Conservation (phyloP, 2,797 vertebrate species). For the Pangasius mekongensis region DNA sequence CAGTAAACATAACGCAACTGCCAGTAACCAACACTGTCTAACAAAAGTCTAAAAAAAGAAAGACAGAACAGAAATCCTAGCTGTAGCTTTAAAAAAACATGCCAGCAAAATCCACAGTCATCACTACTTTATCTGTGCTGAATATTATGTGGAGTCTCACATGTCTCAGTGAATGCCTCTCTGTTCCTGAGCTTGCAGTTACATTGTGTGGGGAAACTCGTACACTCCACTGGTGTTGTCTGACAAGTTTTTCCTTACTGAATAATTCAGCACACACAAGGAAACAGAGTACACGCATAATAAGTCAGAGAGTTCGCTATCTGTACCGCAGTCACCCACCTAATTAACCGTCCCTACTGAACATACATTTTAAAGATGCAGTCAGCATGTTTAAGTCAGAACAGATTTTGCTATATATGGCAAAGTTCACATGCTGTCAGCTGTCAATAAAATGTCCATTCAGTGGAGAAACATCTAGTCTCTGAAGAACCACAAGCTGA, state of each 20-base stretch:
- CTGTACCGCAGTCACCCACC: background rate
- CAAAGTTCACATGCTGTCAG: background rate
- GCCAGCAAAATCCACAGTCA: background rate
- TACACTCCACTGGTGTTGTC: slow-evolving; percentile 26
- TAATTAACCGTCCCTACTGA: background rate
- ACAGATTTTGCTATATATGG: background rate
- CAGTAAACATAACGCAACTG: background rate
- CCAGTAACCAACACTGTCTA: background rate
- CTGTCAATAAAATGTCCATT: background rate
- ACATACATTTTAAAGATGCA: background rate
- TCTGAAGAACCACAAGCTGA: background rate
- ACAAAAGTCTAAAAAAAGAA: background rate
- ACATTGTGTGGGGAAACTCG: slow-evolving; percentile 17
- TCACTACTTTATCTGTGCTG: background rate
- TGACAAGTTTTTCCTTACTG: slow-evolving; percentile 13
- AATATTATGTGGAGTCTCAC: slow-evolving; percentile 22
- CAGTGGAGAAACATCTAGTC: background rate
- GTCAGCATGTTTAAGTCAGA: background rate
- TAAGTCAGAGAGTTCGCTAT: background rate
- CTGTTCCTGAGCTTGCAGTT: slow-evolving; percentile 8
- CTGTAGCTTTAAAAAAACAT: background rate
- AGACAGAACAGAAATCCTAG: background rate
- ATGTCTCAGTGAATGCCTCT: slow-evolving; percentile 5
- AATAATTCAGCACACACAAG: slow-evolving; percentile 18
- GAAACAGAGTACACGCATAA: background rate